These are phyloP conservation scores for Salticus scenicus DNA, from an alignment of 2,888 invertebrate genomes.

Conservation along the genomic window DNA sequence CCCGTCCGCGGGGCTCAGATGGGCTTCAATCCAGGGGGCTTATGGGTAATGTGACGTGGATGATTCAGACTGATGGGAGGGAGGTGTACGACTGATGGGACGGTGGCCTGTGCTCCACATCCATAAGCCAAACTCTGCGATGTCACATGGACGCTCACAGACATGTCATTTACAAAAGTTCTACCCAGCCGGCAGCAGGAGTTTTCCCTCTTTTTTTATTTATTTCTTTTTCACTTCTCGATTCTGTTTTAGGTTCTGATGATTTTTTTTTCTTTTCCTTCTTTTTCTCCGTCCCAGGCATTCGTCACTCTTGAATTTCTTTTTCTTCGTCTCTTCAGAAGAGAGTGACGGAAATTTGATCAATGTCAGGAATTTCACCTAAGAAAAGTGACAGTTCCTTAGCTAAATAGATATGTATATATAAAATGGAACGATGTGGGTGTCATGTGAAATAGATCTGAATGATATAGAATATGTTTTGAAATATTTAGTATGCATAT, in stretches of 20 bases:
- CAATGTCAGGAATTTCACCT: conserved; percentile 17
- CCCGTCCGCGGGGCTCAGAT: conserved; percentile 67
- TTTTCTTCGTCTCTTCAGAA: background rate
- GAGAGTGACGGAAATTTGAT: background rate
- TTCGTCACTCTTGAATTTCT: conserved; percentile 4
- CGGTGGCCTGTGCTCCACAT: conserved; percentile 51
- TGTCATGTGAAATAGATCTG: too few species aligned
- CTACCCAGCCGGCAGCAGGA: conserved; percentile 28
- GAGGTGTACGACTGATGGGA: conserved; percentile 55
- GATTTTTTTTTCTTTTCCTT: conserved; percentile 4
- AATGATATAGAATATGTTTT: too few species aligned
- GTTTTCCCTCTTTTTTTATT: background rate
- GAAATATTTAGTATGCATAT: too few species aligned
- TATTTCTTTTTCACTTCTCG: background rate
- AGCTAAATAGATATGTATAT: background rate
- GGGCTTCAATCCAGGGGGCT: conserved; percentile 69
- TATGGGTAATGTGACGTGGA: conserved; percentile 70
- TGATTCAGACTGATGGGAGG: conserved; percentile 69
- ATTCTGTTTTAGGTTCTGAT: conserved; percentile 33
- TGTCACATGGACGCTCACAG: conserved; percentile 65
- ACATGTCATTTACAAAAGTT: conserved; percentile 70
- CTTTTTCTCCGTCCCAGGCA: background rate
- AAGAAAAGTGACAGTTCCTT: background rate
- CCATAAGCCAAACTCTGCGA: conserved; percentile 67
- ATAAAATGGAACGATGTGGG: too few species aligned